A percentile compares a stretch with the other conserved stretches of the same genome.
Conservation (phyloP, 2,888 invertebrate genomes). For the Chrysodeixis includens region DNA sequence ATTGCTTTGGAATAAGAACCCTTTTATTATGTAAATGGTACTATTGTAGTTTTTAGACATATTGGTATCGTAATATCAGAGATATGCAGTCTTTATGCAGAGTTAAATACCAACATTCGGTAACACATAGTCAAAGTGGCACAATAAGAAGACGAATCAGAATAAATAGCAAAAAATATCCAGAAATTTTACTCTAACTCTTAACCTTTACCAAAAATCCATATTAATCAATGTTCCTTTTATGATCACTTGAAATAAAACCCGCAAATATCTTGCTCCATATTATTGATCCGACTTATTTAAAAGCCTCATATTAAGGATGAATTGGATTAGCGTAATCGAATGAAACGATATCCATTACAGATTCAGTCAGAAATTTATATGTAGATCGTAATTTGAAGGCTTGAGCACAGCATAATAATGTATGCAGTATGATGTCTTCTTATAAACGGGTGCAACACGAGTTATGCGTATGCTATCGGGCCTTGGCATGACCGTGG, state of each 20-base stretch:
- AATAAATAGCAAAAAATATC: no score
- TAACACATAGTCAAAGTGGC: no score
- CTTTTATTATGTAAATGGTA: background rate
- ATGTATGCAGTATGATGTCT: no score
- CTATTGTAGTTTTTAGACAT: background rate
- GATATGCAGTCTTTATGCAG: no score
- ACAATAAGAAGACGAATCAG: no score
- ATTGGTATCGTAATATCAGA: no score
- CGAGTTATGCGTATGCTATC: no score
- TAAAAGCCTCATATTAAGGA: slow-evolving; percentile 14
- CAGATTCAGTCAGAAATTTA: background rate
- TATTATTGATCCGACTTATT: slow-evolving; percentile 22
- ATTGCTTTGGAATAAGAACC: background rate
- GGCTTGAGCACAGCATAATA: no score
- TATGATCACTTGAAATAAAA: slow-evolving; percentile 1
- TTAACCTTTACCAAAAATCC: background rate
- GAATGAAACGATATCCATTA: slow-evolving; percentile 13
- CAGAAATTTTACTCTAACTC: background rate
- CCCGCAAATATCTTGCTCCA: slow-evolving; percentile 8
- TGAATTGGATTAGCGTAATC: slow-evolving; percentile 20
- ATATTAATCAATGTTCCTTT: background rate
- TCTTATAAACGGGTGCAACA: no score
- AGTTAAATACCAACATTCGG: no score
- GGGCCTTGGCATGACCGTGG: no score
- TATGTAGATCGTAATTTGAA: slow-evolving; percentile 3